Evolutionary conservation across 2,888 invertebrate species (phyloP), one percentile per base, ranked within the genome.

Genomic region (Drosophila pseudotakahashii): DNA sequence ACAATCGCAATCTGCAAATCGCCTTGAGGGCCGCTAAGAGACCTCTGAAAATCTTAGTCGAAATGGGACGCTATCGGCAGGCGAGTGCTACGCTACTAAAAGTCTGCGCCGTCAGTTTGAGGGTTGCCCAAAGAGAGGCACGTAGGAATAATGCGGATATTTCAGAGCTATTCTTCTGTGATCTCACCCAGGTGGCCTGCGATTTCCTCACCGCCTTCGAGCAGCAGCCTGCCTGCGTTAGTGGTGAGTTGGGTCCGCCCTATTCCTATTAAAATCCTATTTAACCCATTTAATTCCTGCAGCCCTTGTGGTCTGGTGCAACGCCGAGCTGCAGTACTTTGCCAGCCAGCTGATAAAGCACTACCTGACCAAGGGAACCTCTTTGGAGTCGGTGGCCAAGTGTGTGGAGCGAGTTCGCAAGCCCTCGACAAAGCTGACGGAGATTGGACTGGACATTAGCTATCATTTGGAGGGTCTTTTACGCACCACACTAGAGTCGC

Each of bases 231-330:
- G 94, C 94, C 32, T 96, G 96, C 88, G 94, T 94, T 52, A 96
- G 96, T 78, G 95, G 96, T 96, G 91, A 90, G 90, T 9, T 14
- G 4, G 1, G 3, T 2, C 14, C 7, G 1, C 2, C 2, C 14
- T 45, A 10, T 10, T 45, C 0, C n/a, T 0, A 7, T 23, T 7
- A 1, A 23, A 7, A 45, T n/a, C 7, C 7, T 3, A n/a, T 7
- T 2, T 37, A n/a, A n/a, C 13, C 10, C 57, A 41, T 30, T 13
- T n/a, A 7, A 9, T 32, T 51, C 13, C n/a, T 7, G 2, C 51
- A 95, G 96, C 95, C 59, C 95, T 98, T 78, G 95, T 98, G 73
- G 96, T 98, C 6, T 99, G 99, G 99, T 96, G 97, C 76, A 97
- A 97, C 88, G 94, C 95, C 76, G 97, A 97, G 92, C 93, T 97